phyloP scores from a whole-genome alignment of 2,113 vertebrate species.

The Bucco capensis region DNA sequence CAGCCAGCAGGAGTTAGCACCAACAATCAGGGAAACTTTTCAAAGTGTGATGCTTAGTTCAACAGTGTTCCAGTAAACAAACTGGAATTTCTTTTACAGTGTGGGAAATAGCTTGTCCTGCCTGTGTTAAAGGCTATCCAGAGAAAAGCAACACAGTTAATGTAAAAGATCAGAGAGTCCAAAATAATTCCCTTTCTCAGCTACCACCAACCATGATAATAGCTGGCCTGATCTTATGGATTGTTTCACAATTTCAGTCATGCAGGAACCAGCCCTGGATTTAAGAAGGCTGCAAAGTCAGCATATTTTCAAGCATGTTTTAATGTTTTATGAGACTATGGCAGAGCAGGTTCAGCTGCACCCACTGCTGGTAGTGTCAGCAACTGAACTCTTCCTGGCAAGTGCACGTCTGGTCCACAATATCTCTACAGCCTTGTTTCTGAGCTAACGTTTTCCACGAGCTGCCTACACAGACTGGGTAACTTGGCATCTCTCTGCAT shows the following conservation, averaged over 20 bases:
- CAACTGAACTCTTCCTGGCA: not conserved
- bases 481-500: slow-evolving; percentile 54
- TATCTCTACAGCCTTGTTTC: not conserved
- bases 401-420: not conserved
- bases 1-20: not conserved
- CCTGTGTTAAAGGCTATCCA: not conserved
- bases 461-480: slow-evolving; percentile 49
- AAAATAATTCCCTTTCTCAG: not conserved
- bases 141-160: not conserved
- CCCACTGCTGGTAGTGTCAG: slow-evolving; percentile 26
- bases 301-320: not conserved
- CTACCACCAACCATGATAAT: not conserved
- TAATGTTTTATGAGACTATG: not conserved
- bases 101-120: not conserved
- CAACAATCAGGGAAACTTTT: not conserved
- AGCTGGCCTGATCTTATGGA: not conserved
- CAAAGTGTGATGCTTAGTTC: not conserved
- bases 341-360: slow-evolving; percentile 40
- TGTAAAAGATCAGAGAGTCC: not conserved
- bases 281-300: not conserved
- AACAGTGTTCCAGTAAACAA: not conserved
- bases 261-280: not conserved
- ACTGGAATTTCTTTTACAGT: not conserved
- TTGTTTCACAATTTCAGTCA: not conserved
- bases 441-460: slow-evolving; percentile 49